Conservation (phyloP, 1,140 invertebrate species). For the Melitaea cinxia region DNA sequence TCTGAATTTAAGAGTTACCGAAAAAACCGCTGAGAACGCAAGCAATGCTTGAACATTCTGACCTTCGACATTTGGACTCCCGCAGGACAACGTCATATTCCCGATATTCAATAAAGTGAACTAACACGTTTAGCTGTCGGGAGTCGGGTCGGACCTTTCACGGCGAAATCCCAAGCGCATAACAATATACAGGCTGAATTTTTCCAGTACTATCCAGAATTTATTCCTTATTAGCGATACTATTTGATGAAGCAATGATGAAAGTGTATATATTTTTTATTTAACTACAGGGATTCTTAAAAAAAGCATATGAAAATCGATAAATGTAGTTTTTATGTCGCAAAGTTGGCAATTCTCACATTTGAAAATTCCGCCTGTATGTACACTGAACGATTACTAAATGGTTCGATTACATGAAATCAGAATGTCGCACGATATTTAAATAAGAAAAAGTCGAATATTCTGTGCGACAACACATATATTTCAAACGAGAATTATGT, state of each 20-base stretch:
- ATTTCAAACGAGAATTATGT: neutral
- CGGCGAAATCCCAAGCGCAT: constrained; percentile 59
- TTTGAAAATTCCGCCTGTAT: too few relatives aligned
- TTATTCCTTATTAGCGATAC: too few relatives aligned
- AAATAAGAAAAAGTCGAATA: constrained; percentile 44
- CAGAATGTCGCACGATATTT: constrained; percentile 52
- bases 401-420: constrained; percentile 46
- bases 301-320: too few relatives aligned
- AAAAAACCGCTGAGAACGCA: constrained; percentile 66
- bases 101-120: constrained; percentile 74
- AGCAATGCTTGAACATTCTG: constrained; percentile 50
- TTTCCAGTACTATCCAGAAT: too few relatives aligned
- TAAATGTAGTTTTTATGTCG: too few relatives aligned
- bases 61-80: constrained; percentile 55
- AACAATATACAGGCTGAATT: constrained; percentile 52
- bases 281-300: too few relatives aligned
- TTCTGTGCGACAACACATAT: neutral
- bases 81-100: constrained; percentile 65
- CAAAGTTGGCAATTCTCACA: too few relatives aligned
- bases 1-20: constrained; percentile 50
- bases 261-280: too few relatives aligned
- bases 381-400: constrained; percentile 42
- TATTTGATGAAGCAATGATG: too few relatives aligned
- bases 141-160: constrained; percentile 50
- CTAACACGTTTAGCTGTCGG: constrained; percentile 65